Conservation (phyloP, 2,797 vertebrate genomes). For the Chaenodraco wilsoni region DNA sequence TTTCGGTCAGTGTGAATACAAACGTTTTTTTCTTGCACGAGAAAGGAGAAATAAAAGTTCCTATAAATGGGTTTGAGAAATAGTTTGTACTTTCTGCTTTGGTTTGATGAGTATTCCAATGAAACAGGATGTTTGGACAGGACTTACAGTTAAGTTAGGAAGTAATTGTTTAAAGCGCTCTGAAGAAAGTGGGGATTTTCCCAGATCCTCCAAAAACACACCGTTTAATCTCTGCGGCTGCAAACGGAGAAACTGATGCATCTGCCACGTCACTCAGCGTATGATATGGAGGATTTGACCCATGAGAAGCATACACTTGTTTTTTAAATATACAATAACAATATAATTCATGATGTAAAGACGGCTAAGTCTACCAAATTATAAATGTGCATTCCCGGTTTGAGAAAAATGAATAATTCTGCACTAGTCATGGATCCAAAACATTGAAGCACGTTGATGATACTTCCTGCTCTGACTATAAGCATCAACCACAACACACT, state of each 20-base stretch:
- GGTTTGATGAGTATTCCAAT: constrained; percentile 25
- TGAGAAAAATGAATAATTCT: background rate
- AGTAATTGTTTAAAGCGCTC: constrained; percentile 32
- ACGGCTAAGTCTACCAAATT: background rate
- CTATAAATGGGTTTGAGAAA: constrained; percentile 16
- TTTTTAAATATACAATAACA: background rate
- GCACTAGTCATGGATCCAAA: background rate
- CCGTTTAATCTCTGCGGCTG: background rate
- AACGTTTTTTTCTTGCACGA: background rate
- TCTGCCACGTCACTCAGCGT: background rate
- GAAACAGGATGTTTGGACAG: constrained; percentile 53
- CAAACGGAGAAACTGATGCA: background rate
- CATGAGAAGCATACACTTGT: background rate
- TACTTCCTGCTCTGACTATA: background rate
- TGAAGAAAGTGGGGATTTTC: constrained; percentile 16
- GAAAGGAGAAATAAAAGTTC: constrained; percentile 12
- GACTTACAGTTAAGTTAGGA: constrained; percentile 27
- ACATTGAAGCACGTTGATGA: background rate
- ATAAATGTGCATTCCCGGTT: background rate
- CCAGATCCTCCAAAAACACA: background rate
- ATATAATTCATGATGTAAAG: background rate
- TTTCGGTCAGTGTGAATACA: constrained; percentile 27
- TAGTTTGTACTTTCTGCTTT: background rate
- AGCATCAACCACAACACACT: background rate
- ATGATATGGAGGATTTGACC: constrained; percentile 17